phyloP scores from a whole-genome alignment of 2,797 vertebrate species.

The Manis pentadactyla region DNA sequence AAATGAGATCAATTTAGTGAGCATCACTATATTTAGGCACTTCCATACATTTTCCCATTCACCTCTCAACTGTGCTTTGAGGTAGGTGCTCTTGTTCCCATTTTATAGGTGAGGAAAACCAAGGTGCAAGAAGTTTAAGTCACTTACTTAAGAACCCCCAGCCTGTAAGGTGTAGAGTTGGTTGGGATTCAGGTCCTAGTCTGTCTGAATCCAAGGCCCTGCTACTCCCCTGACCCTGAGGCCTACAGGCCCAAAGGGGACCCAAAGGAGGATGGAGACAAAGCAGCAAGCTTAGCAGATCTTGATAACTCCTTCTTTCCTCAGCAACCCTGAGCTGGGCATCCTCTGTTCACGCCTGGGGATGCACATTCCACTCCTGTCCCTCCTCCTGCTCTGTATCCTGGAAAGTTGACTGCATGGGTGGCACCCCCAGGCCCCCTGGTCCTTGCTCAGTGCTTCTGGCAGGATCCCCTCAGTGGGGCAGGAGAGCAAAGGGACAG shows the following conservation, averaged over 20 bases:
- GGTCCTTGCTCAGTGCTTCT: neutral
- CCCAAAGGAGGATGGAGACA: accelerated
- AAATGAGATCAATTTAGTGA: neutral
- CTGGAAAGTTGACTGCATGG: neutral
- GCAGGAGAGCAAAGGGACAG: neutral
- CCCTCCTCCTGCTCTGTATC: neutral
- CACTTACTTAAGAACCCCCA: neutral
- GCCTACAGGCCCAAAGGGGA: too few relatives aligned
- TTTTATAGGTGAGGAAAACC: neutral
- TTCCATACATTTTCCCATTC: neutral
- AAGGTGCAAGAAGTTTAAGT: neutral
- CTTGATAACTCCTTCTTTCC: neutral
- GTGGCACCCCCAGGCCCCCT: neutral
- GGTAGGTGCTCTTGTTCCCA: neutral
- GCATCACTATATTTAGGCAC: neutral
- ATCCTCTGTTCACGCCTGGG: neutral
- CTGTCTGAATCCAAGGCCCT: neutral
- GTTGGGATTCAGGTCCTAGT: neutral
- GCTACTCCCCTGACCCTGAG: neutral
- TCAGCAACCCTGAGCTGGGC: neutral
- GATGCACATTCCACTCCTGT: too few relatives aligned
- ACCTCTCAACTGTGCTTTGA: neutral
- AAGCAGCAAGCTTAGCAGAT: neutral
- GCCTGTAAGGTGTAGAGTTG: neutral
- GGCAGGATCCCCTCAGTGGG: neutral